These are phyloP conservation scores for Trinorchestia longiramus DNA, from an alignment of 1,140 invertebrate species.

Conservation along the genomic window DNA sequence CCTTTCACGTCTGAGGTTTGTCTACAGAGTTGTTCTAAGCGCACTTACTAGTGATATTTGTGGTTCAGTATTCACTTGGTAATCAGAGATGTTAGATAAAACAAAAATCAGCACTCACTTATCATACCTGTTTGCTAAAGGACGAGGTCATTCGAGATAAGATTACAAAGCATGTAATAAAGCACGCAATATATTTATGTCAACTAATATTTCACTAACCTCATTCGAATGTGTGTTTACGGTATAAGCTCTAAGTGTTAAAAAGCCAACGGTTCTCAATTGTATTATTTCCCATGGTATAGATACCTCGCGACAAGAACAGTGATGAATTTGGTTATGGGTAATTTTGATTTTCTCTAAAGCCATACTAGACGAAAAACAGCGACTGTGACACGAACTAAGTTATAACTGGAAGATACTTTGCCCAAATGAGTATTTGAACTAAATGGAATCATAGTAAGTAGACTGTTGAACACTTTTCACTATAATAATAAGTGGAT, in stretches of 20 bases:
- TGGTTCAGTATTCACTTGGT: too few species aligned
- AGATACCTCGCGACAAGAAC: not conserved
- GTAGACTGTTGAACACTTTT: not conserved
- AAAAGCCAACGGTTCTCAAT: not conserved
- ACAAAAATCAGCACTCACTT: too few species aligned
- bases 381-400: not conserved
- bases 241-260: not conserved
- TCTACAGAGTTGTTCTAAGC: too few species aligned
- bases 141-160: too few species aligned
- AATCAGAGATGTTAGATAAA: too few species aligned
- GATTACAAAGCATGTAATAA: too few species aligned
- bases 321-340: not conserved
- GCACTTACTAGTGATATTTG: too few species aligned
- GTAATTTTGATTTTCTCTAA: not conserved
- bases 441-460: not conserved
- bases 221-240: not conserved
- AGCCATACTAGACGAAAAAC: not conserved
- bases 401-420: not conserved
- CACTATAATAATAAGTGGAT: not conserved
- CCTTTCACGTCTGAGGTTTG: too few species aligned
- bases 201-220: too few species aligned
- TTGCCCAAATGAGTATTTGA: not conserved
- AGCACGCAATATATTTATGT: too few species aligned
- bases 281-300: not conserved
- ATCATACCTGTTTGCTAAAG: too few species aligned